A percentile compares a stretch with the other conserved stretches of the same genome.
Evolutionary conservation across 2,888 invertebrate genomes (phyloP).

Genomic region (Caenorhabditis doughertyi): DNA sequence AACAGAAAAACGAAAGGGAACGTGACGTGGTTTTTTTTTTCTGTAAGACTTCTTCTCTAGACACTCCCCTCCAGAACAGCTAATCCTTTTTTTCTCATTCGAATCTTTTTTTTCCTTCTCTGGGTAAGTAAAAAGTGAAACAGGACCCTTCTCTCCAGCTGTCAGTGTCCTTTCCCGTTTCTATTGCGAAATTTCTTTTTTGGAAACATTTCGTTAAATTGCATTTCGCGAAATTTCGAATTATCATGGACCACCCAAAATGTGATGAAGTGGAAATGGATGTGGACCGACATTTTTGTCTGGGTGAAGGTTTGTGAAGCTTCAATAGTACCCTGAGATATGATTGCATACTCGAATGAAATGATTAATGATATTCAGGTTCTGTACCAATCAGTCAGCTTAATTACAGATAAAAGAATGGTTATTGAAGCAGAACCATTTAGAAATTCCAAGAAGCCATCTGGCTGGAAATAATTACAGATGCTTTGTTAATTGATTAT

Average conservation of each 20-base stretch:
- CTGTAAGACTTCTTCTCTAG: slow-evolving; percentile 14
- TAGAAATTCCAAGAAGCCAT: too few relatives aligned
- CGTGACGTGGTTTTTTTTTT: slow-evolving; percentile 30
- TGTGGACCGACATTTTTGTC: too few relatives aligned
- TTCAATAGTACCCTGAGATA: too few relatives aligned
- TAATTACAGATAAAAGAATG: too few relatives aligned
- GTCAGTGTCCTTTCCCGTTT: slow-evolving; percentile 14
- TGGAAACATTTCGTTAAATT: slow-evolving; percentile 11
- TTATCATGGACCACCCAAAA: slow-evolving; percentile 9
- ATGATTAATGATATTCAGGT: too few relatives aligned
- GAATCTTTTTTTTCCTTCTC: slow-evolving; percentile 2
- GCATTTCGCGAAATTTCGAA: slow-evolving; percentile 21
- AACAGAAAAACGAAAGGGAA: slow-evolving; percentile 8
- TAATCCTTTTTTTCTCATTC: slow-evolving; percentile 23
- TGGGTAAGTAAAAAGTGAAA: slow-evolving; percentile 4
- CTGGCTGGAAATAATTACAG: too few relatives aligned
- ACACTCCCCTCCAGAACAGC: not conserved
- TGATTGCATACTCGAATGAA: too few relatives aligned
- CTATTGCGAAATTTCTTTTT: slow-evolving; percentile 13
- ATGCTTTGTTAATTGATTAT: too few relatives aligned
- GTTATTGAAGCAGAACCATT: too few relatives aligned
- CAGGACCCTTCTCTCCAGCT: slow-evolving; percentile 24
- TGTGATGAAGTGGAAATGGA: not conserved
- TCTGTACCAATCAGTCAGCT: too few relatives aligned
- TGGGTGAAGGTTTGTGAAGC: too few relatives aligned